Evolutionary conservation across 2,113 vertebrate genomes (phyloP), one percentile per base, ranked within the genome.

Genomic region (Forbesichthys papilliferus): DNA sequence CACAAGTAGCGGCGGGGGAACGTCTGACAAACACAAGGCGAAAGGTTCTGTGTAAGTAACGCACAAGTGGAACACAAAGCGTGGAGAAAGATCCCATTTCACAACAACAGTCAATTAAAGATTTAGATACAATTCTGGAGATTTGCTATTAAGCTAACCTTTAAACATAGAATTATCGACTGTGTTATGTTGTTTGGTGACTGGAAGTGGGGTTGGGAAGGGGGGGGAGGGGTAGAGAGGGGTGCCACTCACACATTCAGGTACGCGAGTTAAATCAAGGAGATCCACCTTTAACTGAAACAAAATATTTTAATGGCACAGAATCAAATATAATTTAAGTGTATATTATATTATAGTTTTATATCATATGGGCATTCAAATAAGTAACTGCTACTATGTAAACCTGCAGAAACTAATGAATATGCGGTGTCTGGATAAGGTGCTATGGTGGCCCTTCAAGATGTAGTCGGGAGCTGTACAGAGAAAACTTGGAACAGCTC

Each of bases 401-500:
- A 80, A 83, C 77, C 74, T 73, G 79, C 62, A 61, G 61, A 75
- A 76, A 66, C 48, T 62, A 80, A 79, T 84, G 69, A 87, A 85
- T 82, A 79, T 87, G 73, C 74, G 74, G 69, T 67, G 72, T 42
- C 36, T 63, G 78, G 70, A 84, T 42, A 73, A 67, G 78, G 66
- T 70, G 74, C 27, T 27, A 84, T 74, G 74, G 64, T 60, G 73
- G 77, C 60, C 73, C 71, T 75, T 78, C 84, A 84, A 68, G 83
- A 84, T 87, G 84, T 79, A 79, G 74, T 6, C 74, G 74, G 86
- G 83, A 86, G 88, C 82, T 83, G 83, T 70, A 83, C 78, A 71
- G 57, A 79, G 85, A 74, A 82, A 85, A 84, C 75, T 86, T 88
- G 85, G 86, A 88, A 75, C 34, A 69, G 74, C 87, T 90, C 86